Evolutionary conservation across 1,140 invertebrate species (phyloP), one percentile per base, ranked within the genome.

Genomic region (Heliconius congener): DNA sequence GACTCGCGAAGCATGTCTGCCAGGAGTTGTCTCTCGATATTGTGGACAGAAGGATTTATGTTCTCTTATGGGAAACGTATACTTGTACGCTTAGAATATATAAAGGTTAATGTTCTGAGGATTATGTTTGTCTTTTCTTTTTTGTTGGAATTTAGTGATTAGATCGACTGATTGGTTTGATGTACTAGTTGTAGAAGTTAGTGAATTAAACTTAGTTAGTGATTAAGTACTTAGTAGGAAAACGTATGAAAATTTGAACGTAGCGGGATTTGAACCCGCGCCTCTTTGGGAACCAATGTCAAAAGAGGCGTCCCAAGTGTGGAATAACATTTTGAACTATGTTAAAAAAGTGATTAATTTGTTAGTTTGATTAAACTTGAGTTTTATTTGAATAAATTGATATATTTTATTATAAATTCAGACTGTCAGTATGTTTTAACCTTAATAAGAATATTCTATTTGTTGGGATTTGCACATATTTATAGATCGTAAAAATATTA

Each of bases 1-100:
- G 88, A 89, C 85, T 87, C 85, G 82, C 84, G 81, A 77, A 73
- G 81, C 85, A 85, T 84, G 85, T 85, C 83, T 88, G 88, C 81
- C 88, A 73, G 84, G 83, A 85, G 84, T 86, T 84, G 81, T 83
- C 81, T 74, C 82, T 85, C 80, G 83, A 85, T 89, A 85, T 78
- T 83, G 82, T 77, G 72, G 80, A 84, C 84, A 80, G 74, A 82
- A 85, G 77, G 87, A 90, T 89, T 90, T 90, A 90, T 90, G 84
- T 82, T 76, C 84, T 23, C 80, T 83, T 84, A 81, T 71, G 71
- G 81, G 82, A 84, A 85, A 84, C 83, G 83, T 88, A 74, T 79
- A 84, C 77, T 82, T 76, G 52, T 76, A 71, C 27, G 46, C 23
- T 81, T 60, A 75, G 27, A 52, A 52, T 73, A 57, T 71, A 73